These are phyloP conservation scores for Hippasteria phrygiana DNA, from an alignment of 53 echinoderm and acorn worm genomes.

Conservation along the genomic window DNA sequence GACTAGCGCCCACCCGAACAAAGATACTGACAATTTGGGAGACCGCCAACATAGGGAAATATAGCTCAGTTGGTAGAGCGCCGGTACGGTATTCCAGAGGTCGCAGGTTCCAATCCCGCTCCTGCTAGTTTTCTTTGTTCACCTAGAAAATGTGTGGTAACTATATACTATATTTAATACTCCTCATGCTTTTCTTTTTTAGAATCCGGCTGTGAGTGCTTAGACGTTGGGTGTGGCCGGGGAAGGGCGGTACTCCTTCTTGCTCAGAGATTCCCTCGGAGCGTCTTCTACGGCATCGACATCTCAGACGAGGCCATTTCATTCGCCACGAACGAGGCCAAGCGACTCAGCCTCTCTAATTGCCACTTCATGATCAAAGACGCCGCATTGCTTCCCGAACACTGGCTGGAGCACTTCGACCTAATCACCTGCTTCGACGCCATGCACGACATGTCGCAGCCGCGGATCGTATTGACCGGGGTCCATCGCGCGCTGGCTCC, in stretches of 20 bases:
- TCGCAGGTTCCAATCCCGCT: too few species aligned
- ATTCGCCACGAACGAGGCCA: conserved; percentile 83
- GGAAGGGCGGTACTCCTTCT: conserved; percentile 87
- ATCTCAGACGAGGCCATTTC: conserved; percentile 90
- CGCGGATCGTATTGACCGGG: conserved; percentile 79
- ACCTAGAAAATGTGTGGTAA: too few species aligned
- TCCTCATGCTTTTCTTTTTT: background rate
- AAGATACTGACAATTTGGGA: too few species aligned
- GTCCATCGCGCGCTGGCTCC: conserved; percentile 84
- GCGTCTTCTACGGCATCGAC: conserved; percentile 90
- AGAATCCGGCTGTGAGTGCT: conserved; percentile 82
- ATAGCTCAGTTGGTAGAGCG: too few species aligned
- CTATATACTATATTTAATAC: background rate
- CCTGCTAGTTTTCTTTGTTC: too few species aligned
- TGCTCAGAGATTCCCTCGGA: conserved; percentile 88
- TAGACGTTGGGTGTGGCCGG: conserved; percentile 94
- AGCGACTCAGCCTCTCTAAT: conserved; percentile 85
- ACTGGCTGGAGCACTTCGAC: conserved; percentile 87
- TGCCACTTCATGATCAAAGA: conserved; percentile 87
- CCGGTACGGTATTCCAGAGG: too few species aligned
- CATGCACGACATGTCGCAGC: conserved; percentile 93
- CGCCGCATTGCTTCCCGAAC: conserved; percentile 75
- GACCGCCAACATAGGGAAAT: too few species aligned
- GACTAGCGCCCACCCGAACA: too few species aligned
- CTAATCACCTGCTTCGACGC: conserved; percentile 89